Conservation (phyloP, 2,113 vertebrate genomes). For the Odocoileus virginianus region DNA sequence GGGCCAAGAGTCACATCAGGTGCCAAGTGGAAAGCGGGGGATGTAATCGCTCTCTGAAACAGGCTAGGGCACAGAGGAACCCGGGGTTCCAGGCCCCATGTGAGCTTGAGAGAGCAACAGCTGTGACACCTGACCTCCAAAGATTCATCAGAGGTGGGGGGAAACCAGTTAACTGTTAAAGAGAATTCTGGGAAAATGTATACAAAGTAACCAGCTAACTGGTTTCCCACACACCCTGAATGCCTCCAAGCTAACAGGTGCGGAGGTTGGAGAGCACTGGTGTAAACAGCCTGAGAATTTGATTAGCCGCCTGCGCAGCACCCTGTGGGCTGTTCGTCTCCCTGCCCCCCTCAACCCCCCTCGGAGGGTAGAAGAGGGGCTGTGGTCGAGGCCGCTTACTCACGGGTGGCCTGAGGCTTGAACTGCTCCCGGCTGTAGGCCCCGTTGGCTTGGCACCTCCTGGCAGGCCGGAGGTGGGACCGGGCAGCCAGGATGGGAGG, state of each 20-base stretch:
- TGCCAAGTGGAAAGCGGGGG: background rate
- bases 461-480: slow-evolving; percentile 84
- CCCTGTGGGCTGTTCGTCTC: background rate
- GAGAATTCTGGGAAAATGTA: background rate
- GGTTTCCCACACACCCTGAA: background rate
- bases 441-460: slow-evolving; percentile 85
- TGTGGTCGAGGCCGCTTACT: background rate
- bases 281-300: background rate
- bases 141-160: background rate
- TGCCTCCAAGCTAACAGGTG: background rate
- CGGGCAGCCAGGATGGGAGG: slow-evolving; percentile 42
- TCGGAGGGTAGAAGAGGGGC: background rate
- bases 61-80: background rate
- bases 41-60: background rate
- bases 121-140: background rate
- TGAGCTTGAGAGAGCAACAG: background rate
- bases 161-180: background rate
- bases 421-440: slow-evolving; percentile 89
- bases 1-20: background rate
- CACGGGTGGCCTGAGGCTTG: slow-evolving; percentile 84
- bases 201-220: background rate
- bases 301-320: background rate
- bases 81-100: background rate
- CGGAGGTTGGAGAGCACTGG: background rate
- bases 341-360: background rate